These are phyloP conservation scores for Gallinago paraguaiae DNA, from an alignment of 2,113 vertebrate species.

Conservation along the genomic window DNA sequence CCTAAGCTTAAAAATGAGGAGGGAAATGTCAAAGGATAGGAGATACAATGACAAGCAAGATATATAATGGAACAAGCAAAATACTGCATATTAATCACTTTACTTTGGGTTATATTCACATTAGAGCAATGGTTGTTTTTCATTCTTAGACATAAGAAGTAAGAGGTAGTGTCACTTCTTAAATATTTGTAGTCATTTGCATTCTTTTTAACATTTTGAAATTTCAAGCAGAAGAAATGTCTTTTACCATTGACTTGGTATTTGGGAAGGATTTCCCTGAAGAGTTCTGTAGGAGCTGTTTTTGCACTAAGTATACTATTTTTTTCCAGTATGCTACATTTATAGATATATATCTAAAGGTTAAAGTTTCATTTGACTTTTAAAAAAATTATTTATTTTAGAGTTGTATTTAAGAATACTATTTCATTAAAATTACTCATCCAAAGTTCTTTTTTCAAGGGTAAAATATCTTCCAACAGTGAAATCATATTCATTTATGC, in stretches of 20 bases:
- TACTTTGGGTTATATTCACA: background rate
- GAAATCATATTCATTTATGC: fast-evolving
- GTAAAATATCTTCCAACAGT: background rate
- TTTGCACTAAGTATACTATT: background rate
- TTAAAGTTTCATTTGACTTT: background rate
- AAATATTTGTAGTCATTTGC: background rate
- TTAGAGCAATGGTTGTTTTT: background rate
- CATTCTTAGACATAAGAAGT: background rate
- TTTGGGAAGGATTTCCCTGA: background rate
- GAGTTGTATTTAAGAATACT: background rate
- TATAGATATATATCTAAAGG: background rate
- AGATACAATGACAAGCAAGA: background rate
- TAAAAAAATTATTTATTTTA: background rate
- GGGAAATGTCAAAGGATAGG: background rate
- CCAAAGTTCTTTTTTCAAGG: background rate
- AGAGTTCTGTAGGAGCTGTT: background rate
- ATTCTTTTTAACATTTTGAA: background rate
- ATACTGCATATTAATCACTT: background rate
- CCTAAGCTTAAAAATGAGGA: background rate
- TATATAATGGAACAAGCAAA: background rate
- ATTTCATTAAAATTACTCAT: background rate
- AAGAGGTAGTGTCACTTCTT: background rate
- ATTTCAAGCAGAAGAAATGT: background rate
- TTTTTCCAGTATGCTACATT: background rate
- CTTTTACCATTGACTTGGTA: background rate